These are phyloP conservation scores for Varanus komodoensis DNA, from an alignment of 2,113 vertebrate species.

Conservation along the genomic window DNA sequence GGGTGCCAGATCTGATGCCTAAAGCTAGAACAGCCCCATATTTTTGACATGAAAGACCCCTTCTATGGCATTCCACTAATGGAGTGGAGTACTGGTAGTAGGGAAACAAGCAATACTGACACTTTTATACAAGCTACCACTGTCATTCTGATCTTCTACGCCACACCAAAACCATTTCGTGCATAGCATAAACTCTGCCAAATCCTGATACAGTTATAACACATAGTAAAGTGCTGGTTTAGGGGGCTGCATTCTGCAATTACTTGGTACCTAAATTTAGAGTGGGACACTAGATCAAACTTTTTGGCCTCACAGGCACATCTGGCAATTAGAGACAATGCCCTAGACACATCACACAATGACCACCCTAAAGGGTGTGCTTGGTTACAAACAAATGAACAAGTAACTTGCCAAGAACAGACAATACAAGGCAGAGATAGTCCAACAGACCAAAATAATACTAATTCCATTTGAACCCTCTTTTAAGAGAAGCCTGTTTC, in stretches of 20 bases:
- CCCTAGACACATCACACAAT: too few species aligned
- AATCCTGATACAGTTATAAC: neutral
- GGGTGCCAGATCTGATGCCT: neutral
- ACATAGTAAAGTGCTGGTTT: neutral
- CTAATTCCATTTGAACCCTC: too few species aligned
- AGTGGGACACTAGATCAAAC: neutral
- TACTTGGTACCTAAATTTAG: neutral
- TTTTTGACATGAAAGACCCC: neutral
- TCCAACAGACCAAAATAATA: too few species aligned
- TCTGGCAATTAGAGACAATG: too few species aligned
- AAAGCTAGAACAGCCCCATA: neutral
- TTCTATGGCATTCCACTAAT: too few species aligned
- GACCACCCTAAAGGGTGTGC: too few species aligned
- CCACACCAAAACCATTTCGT: neutral
- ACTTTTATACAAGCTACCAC: neutral
- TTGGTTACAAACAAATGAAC: too few species aligned
- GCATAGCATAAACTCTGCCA: neutral
- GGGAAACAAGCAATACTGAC: neutral
- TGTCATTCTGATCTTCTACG: neutral
- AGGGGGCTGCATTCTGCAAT: neutral
- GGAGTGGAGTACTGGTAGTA: neutral
- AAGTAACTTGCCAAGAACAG: too few species aligned
- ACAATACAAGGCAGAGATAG: too few species aligned
- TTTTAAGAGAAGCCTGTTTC: too few species aligned
- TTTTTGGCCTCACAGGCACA: too few species aligned